Evolutionary conservation across 1,140 invertebrate species (phyloP).

Genomic region (Listronotus oregonensis): DNA sequence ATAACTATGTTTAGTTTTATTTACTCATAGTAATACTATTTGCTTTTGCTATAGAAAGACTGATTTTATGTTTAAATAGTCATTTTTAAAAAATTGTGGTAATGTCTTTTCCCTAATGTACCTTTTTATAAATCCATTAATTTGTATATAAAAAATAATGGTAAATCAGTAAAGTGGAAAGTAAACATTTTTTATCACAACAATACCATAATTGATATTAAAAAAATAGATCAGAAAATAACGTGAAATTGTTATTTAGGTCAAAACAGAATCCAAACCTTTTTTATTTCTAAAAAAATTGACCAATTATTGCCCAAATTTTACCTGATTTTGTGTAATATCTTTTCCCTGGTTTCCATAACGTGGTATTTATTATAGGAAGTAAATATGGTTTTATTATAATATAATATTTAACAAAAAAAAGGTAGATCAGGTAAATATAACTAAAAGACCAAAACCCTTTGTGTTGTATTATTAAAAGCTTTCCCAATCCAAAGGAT

Average conservation of each 20-base stretch:
- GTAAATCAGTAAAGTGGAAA: too few species aligned
- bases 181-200: too few species aligned
- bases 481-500: slow-evolving; percentile 42
- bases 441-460: slow-evolving; percentile 75
- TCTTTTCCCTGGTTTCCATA: slow-evolving; percentile 50
- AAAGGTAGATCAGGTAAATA: slow-evolving; percentile 69
- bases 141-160: too few species aligned
- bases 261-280: background rate
- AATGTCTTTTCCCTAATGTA: too few species aligned
- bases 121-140: too few species aligned
- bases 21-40: too few species aligned
- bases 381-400: slow-evolving; percentile 67
- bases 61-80: too few species aligned
- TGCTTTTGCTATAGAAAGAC: too few species aligned
- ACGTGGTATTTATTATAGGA: slow-evolving; percentile 51
- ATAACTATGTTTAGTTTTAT: too few species aligned
- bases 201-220: background rate
- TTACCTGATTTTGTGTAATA: slow-evolving; percentile 35
- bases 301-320: background rate
- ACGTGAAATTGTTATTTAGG: background rate
- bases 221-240: background rate
- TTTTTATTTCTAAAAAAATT: too few species aligned
- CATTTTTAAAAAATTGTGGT: too few species aligned
- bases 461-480: slow-evolving; percentile 59
- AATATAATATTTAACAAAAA: slow-evolving; percentile 67